Evolutionary conservation across 2,888 invertebrate genomes (phyloP).

Genomic region (Pollenia angustigena): DNA sequence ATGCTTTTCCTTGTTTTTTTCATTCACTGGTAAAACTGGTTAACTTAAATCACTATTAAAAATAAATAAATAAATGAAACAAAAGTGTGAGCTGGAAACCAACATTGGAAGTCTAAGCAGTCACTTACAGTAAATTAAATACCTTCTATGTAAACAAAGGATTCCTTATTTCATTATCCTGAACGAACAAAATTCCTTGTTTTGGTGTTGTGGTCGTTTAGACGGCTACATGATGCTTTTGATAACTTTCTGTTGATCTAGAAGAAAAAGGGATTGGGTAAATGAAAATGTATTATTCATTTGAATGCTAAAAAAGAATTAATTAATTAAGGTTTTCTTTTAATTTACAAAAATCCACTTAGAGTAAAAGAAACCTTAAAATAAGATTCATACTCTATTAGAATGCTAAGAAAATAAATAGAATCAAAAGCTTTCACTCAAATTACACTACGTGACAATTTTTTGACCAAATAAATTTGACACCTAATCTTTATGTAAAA

Average conservation of each 20-base stretch:
- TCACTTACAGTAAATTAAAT: slow-evolving; percentile 14
- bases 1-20: background rate
- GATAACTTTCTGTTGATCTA: background rate
- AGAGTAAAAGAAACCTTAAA: too few species aligned
- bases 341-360: too few species aligned
- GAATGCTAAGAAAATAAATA: background rate
- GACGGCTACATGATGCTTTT: too few species aligned
- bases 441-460: too few species aligned
- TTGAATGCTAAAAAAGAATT: background rate
- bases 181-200: background rate
- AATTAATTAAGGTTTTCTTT: slow-evolving; percentile 12
- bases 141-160: background rate
- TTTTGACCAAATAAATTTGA: too few species aligned
- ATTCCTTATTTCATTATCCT: slow-evolving; percentile 13
- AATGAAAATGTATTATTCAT: slow-evolving; percentile 24
- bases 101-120: background rate
- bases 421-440: too few species aligned
- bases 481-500: too few species aligned
- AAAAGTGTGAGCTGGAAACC: background rate
- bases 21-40: background rate
- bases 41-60: slow-evolving; percentile 31
- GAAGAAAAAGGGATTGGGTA: background rate
- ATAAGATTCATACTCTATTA: too few species aligned
- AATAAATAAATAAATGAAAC: slow-evolving; percentile 35
- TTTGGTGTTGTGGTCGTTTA: too few species aligned